phyloP scores from a whole-genome alignment of 2,113 vertebrate species.

The Corapipo altera region DNA sequence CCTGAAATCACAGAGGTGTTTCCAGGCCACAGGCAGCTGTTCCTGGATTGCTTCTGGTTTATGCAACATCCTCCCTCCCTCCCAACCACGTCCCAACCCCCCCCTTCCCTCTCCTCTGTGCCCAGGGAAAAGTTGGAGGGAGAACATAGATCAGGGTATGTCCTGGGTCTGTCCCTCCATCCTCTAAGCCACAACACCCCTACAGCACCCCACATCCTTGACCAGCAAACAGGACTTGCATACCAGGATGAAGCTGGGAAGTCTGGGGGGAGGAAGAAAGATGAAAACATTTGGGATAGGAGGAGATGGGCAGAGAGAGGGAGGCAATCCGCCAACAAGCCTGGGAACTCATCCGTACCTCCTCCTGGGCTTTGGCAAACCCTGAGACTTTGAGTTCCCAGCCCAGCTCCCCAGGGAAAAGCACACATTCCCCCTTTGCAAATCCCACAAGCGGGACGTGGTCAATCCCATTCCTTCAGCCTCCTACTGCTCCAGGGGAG shows the following conservation, averaged over 20 bases:
- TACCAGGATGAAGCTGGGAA: background rate
- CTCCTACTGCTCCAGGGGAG: background rate
- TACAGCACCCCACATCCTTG: background rate
- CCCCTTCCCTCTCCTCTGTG: background rate
- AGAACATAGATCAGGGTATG: background rate
- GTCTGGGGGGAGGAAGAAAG: background rate
- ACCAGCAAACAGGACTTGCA: background rate
- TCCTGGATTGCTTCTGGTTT: conserved; percentile 36
- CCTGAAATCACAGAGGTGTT: conserved; percentile 60
- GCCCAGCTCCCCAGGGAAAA: background rate
- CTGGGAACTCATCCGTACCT: conserved; percentile 38
- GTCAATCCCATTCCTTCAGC: background rate
- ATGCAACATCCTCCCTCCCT: background rate
- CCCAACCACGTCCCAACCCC: background rate
- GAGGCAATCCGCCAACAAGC: background rate
- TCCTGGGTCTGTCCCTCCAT: background rate
- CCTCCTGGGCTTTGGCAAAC: conserved; percentile 51
- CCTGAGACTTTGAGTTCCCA: background rate
- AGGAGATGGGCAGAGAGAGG: background rate
- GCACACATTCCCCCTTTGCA: background rate
- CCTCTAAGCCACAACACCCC: background rate
- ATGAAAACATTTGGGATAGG: conserved; percentile 26
- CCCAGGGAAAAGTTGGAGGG: background rate
- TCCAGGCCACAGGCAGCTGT: conserved; percentile 67
- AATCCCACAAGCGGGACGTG: background rate